These are phyloP conservation scores for Trichomycterus rosablanca DNA, from an alignment of 2,113 vertebrate species.

Conservation along the genomic window DNA sequence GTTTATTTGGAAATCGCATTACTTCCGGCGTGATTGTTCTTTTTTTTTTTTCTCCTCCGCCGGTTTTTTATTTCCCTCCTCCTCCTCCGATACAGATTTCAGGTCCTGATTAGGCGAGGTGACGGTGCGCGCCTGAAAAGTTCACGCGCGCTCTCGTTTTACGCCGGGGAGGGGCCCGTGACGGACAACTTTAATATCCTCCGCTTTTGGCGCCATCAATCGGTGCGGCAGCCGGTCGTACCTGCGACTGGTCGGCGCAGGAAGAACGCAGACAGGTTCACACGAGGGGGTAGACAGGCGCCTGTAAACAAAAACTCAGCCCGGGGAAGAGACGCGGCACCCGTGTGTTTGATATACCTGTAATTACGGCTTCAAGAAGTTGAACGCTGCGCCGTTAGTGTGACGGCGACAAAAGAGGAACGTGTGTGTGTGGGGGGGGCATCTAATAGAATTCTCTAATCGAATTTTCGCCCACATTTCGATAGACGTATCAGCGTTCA, in stretches of 20 bases:
- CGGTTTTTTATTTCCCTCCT: conserved; percentile 33
- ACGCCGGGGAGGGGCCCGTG: conserved; percentile 62
- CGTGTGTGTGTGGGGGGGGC: too few relatives aligned
- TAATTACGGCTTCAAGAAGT: conserved; percentile 51
- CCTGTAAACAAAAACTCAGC: conserved; percentile 63
- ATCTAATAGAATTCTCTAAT: too few relatives aligned
- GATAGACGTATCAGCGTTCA: conserved; percentile 1
- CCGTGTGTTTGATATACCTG: conserved; percentile 50
- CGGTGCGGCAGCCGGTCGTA: conserved; percentile 58
- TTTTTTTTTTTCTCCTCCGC: conserved; percentile 55
- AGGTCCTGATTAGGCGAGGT: conserved; percentile 84
- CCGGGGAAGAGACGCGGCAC: conserved; percentile 38
- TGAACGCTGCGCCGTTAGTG: conserved; percentile 46
- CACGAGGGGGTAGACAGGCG: conserved; percentile 60
- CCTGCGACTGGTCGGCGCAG: conserved; percentile 63
- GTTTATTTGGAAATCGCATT: conserved; percentile 95
- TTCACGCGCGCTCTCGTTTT: conserved; percentile 76
- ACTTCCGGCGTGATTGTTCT: conserved; percentile 90
- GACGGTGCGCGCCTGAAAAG: conserved; percentile 75
- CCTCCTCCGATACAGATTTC: conserved; percentile 79
- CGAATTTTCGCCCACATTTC: too few relatives aligned
- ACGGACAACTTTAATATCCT: conserved; percentile 82
- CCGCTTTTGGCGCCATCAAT: conserved; percentile 65
- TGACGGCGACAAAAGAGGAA: conserved; percentile 35
- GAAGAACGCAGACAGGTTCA: conserved; percentile 64